Evolutionary conservation across 1,140 invertebrate species (phyloP).

Genomic region (Zaprionus gabonicus): DNA sequence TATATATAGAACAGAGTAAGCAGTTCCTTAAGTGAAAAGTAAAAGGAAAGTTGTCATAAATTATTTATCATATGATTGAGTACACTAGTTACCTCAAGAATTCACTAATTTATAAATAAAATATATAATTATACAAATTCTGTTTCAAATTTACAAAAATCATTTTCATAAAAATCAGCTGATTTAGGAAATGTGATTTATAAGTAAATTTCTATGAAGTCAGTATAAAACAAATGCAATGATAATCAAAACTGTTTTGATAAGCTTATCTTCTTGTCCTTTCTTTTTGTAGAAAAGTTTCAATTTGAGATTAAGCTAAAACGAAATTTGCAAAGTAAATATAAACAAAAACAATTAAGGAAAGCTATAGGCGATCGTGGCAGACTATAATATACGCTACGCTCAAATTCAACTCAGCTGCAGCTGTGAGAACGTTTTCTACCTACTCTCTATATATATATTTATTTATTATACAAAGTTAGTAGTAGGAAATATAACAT

Average conservation of each 20-base stretch:
- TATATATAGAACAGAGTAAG: not conserved
- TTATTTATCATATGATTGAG: too few relatives aligned
- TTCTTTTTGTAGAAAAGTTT: not conserved
- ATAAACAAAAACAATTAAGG: not conserved
- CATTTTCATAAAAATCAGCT: too few relatives aligned
- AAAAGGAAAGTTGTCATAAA: too few relatives aligned
- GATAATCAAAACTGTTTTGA: not conserved
- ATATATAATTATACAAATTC: not conserved
- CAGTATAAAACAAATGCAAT: not conserved
- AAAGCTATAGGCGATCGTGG: not conserved
- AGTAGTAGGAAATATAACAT: too few relatives aligned
- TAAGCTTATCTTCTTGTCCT: conserved; percentile 6
- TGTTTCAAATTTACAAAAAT: not conserved
- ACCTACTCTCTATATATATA: too few relatives aligned
- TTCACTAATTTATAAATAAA: not conserved
- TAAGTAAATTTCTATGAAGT: not conserved
- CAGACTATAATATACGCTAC: not conserved
- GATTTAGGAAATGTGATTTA: not conserved
- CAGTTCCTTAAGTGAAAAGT: too few relatives aligned
- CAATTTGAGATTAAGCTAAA: not conserved
- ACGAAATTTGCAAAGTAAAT: not conserved
- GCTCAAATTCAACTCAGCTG: too few relatives aligned
- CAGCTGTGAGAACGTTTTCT: not conserved
- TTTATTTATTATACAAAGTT: too few relatives aligned
- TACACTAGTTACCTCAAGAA: too few relatives aligned